A percentile compares a stretch with the other conserved stretches of the same genome.
Evolutionary conservation across 2,113 vertebrate genomes (phyloP).

Genomic region (Coracopsis vasa): DNA sequence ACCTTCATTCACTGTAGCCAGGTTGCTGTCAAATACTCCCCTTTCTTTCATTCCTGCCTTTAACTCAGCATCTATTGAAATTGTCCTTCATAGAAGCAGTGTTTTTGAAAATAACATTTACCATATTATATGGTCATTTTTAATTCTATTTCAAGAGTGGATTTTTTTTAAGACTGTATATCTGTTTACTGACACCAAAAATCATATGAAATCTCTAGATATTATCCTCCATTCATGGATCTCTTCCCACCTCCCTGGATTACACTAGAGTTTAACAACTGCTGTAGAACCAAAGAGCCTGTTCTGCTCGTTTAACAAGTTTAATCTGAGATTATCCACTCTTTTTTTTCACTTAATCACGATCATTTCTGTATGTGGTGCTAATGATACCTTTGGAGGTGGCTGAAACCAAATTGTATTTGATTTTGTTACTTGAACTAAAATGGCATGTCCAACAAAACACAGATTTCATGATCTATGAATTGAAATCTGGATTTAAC

Average conservation of each 20-base stretch:
- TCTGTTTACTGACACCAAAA: background rate
- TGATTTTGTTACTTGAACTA: background rate
- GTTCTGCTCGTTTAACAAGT: background rate
- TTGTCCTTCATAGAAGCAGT: background rate
- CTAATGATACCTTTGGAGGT: background rate
- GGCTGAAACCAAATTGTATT: fast-evolving
- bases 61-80: background rate
- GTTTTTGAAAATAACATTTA: background rate
- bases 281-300: background rate
- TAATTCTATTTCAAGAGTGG: background rate
- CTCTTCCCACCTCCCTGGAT: background rate
- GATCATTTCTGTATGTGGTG: fast-evolving
- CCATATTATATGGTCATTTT: fast-evolving
- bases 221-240: background rate
- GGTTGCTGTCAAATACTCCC: background rate
- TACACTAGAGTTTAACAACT: background rate
- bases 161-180: background rate
- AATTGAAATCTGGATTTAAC: background rate
- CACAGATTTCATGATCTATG: background rate
- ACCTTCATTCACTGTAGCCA: fast-evolving
- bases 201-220: background rate
- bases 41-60: background rate
- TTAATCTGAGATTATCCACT: background rate
- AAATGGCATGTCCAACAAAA: background rate
- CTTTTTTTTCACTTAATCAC: background rate